These are phyloP conservation scores for Trichonephila inaurata DNA, from an alignment of 1,140 invertebrate species.

Conservation along the genomic window DNA sequence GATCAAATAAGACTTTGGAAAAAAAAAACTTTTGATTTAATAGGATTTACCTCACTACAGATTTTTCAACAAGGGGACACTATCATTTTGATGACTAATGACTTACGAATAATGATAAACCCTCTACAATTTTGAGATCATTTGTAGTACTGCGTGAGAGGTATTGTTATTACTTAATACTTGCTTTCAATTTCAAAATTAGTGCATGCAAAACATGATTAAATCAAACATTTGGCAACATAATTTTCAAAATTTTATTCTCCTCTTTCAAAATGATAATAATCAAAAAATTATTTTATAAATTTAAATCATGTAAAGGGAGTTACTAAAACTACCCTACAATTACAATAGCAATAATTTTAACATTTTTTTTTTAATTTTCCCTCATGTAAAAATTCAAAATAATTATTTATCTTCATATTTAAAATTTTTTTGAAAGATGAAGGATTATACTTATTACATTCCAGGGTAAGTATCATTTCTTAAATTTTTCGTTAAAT, in stretches of 20 bases:
- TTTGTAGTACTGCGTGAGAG: too few species aligned
- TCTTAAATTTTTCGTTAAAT: background rate
- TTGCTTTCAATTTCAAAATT: background rate
- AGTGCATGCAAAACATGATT: background rate
- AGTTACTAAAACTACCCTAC: background rate
- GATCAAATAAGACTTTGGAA: too few species aligned
- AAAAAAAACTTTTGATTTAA: too few species aligned
- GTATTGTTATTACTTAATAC: too few species aligned
- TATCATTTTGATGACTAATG: too few species aligned
- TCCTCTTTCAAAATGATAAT: background rate
- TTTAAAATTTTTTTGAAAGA: background rate
- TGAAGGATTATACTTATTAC: slow-evolving; percentile 47
- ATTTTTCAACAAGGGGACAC: too few species aligned
- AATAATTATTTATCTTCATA: background rate
- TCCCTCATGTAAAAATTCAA: background rate
- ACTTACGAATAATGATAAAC: too few species aligned
- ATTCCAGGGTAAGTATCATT: slow-evolving; percentile 38
- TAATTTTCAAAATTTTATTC: too few species aligned
- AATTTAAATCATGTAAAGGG: background rate
- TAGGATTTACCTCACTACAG: too few species aligned
- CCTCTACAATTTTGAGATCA: too few species aligned
- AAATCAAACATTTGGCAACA: background rate
- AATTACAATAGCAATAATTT: background rate
- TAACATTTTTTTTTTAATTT: background rate
- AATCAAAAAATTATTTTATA: background rate